Conservation (phyloP, 2,113 vertebrate genomes). For the Eurystomus gularis region DNA sequence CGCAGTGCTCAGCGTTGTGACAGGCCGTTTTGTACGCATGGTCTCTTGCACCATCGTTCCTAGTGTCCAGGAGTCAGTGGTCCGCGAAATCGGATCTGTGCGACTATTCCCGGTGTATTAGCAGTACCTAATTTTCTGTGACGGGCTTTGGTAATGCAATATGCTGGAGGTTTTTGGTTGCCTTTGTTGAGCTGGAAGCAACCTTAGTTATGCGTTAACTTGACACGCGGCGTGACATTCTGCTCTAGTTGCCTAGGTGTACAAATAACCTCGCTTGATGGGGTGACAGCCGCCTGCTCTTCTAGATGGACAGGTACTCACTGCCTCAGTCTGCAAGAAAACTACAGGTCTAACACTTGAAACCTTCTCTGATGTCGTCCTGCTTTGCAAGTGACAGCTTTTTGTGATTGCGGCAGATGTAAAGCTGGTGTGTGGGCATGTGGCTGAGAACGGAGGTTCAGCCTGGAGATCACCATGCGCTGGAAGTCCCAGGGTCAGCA, state of each 20-base stretch:
- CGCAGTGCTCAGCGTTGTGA: not conserved
- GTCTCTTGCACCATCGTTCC: not conserved
- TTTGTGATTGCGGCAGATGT: not conserved
- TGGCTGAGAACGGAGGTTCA: not conserved
- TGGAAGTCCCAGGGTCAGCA: not conserved
- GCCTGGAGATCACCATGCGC: not conserved
- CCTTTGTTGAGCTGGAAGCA: constrained; percentile 8
- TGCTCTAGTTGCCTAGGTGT: not conserved
- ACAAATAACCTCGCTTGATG: not conserved
- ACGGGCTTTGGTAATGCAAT: not conserved
- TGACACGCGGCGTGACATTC: not conserved
- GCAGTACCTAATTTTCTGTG: constrained; percentile 7
- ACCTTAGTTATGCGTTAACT: not conserved
- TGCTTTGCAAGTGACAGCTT: not conserved
- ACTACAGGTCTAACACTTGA: not conserved
- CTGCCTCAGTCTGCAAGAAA: not conserved
- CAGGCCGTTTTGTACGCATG: not conserved
- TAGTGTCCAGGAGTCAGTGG: not conserved
- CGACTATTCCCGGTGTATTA: not conserved
- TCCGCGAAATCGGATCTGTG: not conserved
- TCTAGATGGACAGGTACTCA: not conserved
- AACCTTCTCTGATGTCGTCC: not conserved
- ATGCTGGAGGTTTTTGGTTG: not conserved
- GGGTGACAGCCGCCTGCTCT: not conserved
- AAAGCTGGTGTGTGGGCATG: not conserved